Conservation (phyloP, 1,140 invertebrate genomes). For the Apis cerana region DNA sequence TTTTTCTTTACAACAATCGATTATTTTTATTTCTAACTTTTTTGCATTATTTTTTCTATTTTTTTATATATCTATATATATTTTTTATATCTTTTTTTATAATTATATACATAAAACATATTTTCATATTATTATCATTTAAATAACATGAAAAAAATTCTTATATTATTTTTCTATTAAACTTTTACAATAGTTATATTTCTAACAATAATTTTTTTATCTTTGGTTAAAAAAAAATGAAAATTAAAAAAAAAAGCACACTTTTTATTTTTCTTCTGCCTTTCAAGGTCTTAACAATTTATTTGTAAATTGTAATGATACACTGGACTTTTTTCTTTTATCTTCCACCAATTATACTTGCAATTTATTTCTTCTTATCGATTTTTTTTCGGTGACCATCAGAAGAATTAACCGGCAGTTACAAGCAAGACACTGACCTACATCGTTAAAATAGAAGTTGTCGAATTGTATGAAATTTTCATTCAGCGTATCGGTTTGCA, state of each 20-base stretch:
- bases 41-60: neutral
- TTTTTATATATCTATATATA: neutral
- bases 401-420: conserved; percentile 30
- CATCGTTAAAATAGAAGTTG: conserved; percentile 59
- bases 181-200: too few species aligned
- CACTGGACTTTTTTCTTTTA: neutral
- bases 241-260: too few species aligned
- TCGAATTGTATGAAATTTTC: conserved; percentile 61
- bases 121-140: too few species aligned
- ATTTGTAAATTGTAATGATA: neutral
- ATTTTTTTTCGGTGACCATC: neutral
- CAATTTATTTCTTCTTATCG: conserved; percentile 4
- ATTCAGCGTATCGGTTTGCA: conserved; percentile 9
- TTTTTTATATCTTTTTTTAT: neutral
- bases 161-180: too few species aligned
- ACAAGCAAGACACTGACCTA: conserved; percentile 49
- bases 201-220: too few species aligned
- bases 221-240: too few species aligned
- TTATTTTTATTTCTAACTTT: neutral
- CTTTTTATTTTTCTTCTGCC: neutral
- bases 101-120: neutral
- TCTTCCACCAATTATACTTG: neutral
- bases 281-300: neutral
- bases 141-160: too few species aligned
- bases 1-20: neutral